phyloP scores from a whole-genome alignment of 2,888 invertebrate genomes.

The Nomada ruficornis region DNA sequence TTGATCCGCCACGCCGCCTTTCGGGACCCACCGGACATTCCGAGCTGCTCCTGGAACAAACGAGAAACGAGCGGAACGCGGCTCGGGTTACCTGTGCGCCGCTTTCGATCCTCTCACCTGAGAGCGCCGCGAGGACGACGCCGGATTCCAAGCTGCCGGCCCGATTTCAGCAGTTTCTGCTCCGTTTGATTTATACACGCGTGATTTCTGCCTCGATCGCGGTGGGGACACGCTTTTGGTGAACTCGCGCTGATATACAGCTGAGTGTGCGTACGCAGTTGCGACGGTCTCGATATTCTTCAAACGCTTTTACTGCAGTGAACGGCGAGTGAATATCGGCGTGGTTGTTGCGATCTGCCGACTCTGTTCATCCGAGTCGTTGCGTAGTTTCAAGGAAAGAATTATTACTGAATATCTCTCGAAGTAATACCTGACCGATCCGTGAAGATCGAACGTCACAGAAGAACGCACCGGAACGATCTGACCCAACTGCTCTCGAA shows the following conservation, averaged over 20 bases:
- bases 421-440: background rate
- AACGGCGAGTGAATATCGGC: background rate
- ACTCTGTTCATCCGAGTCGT: background rate
- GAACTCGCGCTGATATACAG: background rate
- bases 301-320: background rate
- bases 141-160: constrained; percentile 2
- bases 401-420: background rate
- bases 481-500: background rate
- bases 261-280: background rate
- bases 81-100: constrained; percentile 8
- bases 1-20: constrained; percentile 49
- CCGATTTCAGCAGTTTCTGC: background rate
- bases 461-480: background rate
- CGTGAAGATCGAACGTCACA: constrained; percentile 17
- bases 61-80: constrained; percentile 40
- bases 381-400: background rate
- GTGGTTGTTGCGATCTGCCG: background rate
- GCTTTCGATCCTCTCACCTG: constrained; percentile 24
- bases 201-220: constrained; percentile 18
- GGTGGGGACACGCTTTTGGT: background rate
- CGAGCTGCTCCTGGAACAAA: constrained; percentile 44
- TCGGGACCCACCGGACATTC: constrained; percentile 23
- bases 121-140: background rate
- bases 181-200: constrained; percentile 13
- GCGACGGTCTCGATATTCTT: background rate